These are phyloP conservation scores for Leptopilina myrica DNA, from an alignment of 2,888 invertebrate species.

Conservation along the genomic window DNA sequence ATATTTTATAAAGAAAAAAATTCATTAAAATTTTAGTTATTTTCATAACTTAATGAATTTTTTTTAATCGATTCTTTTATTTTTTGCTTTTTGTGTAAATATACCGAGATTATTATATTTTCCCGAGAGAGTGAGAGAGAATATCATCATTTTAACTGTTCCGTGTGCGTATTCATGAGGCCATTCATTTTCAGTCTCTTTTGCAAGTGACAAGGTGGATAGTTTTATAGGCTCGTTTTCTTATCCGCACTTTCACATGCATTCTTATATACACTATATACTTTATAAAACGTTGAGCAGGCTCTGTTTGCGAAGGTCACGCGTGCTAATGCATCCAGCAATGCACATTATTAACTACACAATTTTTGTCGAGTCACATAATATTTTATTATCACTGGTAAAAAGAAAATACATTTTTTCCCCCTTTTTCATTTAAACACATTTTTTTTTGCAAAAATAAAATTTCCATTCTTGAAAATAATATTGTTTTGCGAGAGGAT, in stretches of 20 bases:
- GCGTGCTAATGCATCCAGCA: constrained; percentile 29
- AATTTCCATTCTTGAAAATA: too few species aligned
- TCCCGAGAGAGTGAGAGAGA: background rate
- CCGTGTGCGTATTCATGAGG: background rate
- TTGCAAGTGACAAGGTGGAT: constrained; percentile 7
- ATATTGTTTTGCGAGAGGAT: too few species aligned
- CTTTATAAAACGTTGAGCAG: constrained; percentile 13
- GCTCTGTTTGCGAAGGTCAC: constrained; percentile 31
- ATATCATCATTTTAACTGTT: background rate
- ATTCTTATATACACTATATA: constrained; percentile 8
- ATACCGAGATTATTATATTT: background rate
- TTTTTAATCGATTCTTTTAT: too few species aligned
- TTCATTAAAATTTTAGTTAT: too few species aligned
- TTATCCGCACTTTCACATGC: constrained; percentile 31
- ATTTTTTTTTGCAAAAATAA: too few species aligned
- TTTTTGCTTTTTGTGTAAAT: too few species aligned
- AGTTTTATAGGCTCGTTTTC: constrained; percentile 26
- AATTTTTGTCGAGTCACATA: background rate
- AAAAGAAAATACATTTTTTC: background rate
- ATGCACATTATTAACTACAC: constrained; percentile 6
- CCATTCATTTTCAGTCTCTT: constrained; percentile 22
- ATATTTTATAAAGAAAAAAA: too few species aligned
- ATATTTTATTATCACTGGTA: background rate
- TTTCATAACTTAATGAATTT: too few species aligned
- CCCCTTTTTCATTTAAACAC: too few species aligned